Percentiles rank a stretch among this genome's conserved stretches.
Conservation (phyloP, 2,888 invertebrate species). For the Euplagia quadripunctaria region DNA sequence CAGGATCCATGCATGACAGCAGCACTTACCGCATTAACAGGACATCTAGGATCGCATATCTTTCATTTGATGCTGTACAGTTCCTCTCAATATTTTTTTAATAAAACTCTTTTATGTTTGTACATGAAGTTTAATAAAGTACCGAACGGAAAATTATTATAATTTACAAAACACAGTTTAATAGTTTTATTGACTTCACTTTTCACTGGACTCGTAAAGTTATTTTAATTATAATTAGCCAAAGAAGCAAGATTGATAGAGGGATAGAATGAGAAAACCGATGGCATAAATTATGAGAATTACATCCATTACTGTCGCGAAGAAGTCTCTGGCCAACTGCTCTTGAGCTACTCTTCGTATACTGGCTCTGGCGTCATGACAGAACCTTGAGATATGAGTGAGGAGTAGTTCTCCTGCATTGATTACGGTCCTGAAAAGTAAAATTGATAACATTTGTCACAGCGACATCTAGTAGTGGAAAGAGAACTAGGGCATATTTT, state of each 20-base stretch:
- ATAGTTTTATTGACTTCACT: constrained; percentile 37
- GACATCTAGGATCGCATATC: too few species aligned
- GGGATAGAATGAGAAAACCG: constrained; percentile 72
- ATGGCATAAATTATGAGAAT: constrained; percentile 73
- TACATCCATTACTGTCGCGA: constrained; percentile 71
- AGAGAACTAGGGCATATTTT: background rate
- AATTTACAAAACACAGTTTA: constrained; percentile 12
- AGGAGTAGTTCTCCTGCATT: constrained; percentile 58
- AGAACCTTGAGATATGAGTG: constrained; percentile 50
- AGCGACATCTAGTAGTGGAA: constrained; percentile 32
- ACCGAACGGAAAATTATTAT: constrained; percentile 16
- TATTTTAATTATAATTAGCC: too few species aligned
- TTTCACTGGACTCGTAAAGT: constrained; percentile 5
- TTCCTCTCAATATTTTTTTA: too few species aligned
- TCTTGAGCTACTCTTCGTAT: constrained; percentile 58
- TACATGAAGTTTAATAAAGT: constrained; percentile 12
- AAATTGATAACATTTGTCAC: background rate
- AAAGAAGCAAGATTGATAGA: constrained; percentile 67
- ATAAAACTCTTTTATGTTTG: background rate
- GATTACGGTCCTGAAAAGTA: constrained; percentile 60
- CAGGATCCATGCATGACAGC: too few species aligned
- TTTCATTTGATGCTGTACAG: background rate
- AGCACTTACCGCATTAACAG: too few species aligned
- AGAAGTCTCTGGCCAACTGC: constrained; percentile 63
- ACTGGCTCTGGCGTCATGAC: constrained; percentile 45